Evolutionary conservation across 2,113 vertebrate genomes (phyloP), one percentile per base, ranked within the genome.

Genomic region (Pristiophorus japonicus): DNA sequence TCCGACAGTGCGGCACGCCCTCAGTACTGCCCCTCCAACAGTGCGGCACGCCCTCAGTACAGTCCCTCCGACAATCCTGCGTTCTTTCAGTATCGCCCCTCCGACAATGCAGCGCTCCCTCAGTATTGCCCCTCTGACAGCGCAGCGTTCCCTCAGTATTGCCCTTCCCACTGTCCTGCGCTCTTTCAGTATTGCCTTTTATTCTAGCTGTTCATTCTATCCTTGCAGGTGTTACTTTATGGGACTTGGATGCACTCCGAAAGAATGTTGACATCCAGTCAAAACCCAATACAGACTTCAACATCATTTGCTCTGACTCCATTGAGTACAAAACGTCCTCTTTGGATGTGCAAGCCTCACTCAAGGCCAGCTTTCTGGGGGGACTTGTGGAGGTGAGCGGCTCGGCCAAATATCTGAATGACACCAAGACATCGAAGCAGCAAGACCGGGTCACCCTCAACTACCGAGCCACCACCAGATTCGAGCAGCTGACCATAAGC

Each of bases 401-500:
- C 0, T 96, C 96, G 0, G 96, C 96, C 66, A 73, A 87, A 5
- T 97, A 96, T 85, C 34, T 97, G n/a, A 95, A 81, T 1, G 95
- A 97, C 63, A 96, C 95, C 42, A 96, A 96, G 96, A 96, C 34
- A 27, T 97, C 96, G 27, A 96, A 93, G n/a, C 78, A 73, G 1
- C 96, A 97, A 66, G 96, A 96, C 45, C 95, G 96, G 63, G 96
- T 96, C 22, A 96, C 96, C 22, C 84, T 97, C 38, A 96, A 96
- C 11, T 97, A 96, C 73, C 90, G 42, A 62, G 47, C 90, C 4
- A 96, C 81, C 34, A 95, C 95, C 14, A 78, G 42, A 12, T 93
- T 96, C 65, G 96, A 96, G 87, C 96, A 96, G 78, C 92, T 96
- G 16, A 96, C 96, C 0, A 96, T 96, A 96, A 96, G 95, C 2